phyloP scores from a whole-genome alignment of 2,888 invertebrate species.

The Priocnemis perturbator region DNA sequence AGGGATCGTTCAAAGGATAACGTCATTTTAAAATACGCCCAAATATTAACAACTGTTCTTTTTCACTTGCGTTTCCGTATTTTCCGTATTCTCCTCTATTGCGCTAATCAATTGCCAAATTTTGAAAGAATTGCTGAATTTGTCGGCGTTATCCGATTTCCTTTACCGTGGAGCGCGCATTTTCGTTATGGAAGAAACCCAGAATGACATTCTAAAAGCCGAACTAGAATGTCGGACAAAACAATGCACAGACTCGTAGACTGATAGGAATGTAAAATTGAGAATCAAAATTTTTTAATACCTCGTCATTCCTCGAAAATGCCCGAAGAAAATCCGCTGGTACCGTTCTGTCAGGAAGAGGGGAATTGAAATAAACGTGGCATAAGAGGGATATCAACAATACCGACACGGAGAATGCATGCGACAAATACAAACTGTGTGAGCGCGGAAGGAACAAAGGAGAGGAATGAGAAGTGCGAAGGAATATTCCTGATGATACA shows the following conservation, averaged over 20 bases:
- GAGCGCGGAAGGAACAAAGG: not conserved
- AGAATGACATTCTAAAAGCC: not conserved
- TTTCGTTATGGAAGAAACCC: conserved; percentile 9
- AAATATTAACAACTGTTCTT: too few species aligned
- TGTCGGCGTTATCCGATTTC: too few species aligned
- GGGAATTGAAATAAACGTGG: conserved; percentile 24
- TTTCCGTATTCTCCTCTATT: too few species aligned
- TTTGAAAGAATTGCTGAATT: too few species aligned
- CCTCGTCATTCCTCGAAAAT: conserved; percentile 50
- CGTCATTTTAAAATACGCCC: too few species aligned
- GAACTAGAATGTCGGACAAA: conserved; percentile 5
- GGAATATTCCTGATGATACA: conserved; percentile 4
- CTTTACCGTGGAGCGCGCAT: not conserved
- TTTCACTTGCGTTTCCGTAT: too few species aligned
- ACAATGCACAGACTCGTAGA: conserved; percentile 67
- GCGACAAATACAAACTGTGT: conserved; percentile 1
- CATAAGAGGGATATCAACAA: conserved; percentile 11
- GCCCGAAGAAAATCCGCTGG: conserved; percentile 28
- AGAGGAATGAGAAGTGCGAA: not conserved
- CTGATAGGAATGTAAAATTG: conserved; percentile 60
- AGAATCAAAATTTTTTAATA: conserved; percentile 60
- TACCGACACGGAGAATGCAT: conserved; percentile 16
- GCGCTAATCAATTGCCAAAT: too few species aligned
- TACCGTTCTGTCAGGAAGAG: not conserved
- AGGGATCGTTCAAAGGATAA: conserved; percentile 31